Percentiles rank a stretch among this genome's conserved stretches.
These are phyloP conservation scores for Taenioides sp. DNA, from an alignment of 2,797 vertebrate genomes.

Conservation along the genomic window DNA sequence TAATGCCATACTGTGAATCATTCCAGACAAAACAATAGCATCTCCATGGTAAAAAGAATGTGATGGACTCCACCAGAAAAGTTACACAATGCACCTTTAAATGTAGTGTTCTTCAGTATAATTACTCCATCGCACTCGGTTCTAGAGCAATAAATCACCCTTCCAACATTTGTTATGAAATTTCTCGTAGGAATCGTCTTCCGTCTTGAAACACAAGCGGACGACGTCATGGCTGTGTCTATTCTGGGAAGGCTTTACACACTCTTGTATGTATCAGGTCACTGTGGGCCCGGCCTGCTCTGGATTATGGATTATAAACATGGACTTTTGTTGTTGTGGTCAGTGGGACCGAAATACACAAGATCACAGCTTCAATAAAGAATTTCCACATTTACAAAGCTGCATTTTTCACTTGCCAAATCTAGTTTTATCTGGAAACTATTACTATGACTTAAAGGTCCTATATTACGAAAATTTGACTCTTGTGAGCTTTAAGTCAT, in stretches of 20 bases:
- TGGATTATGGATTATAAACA: constrained; percentile 44
- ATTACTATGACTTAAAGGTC: not conserved
- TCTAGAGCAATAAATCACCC: no score
- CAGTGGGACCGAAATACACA: no score
- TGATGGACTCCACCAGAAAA: no score
- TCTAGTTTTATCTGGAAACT: constrained; percentile 10
- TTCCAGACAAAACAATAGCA: no score
- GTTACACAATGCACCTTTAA: no score
- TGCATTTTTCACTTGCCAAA: not conserved
- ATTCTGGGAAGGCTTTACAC: constrained; percentile 29
- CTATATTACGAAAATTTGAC: no score
- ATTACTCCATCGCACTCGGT: no score
- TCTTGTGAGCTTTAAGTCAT: no score
- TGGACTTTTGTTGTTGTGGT: constrained; percentile 17
- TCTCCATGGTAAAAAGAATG: no score
- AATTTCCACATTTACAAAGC: not conserved
- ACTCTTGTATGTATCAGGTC: constrained; percentile 21
- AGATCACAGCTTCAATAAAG: not conserved
- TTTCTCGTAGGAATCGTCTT: not conserved
- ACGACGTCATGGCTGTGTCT: not conserved
- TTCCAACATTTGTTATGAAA: no score
- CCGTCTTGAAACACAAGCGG: not conserved
- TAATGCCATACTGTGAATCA: no score
- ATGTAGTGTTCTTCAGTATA: no score
- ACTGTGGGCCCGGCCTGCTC: not conserved